Percentiles rank a stretch among this genome's conserved stretches.
These are phyloP conservation scores for Oreotrochilus melanogaster DNA, from an alignment of 2,113 vertebrate species.

Conservation along the genomic window DNA sequence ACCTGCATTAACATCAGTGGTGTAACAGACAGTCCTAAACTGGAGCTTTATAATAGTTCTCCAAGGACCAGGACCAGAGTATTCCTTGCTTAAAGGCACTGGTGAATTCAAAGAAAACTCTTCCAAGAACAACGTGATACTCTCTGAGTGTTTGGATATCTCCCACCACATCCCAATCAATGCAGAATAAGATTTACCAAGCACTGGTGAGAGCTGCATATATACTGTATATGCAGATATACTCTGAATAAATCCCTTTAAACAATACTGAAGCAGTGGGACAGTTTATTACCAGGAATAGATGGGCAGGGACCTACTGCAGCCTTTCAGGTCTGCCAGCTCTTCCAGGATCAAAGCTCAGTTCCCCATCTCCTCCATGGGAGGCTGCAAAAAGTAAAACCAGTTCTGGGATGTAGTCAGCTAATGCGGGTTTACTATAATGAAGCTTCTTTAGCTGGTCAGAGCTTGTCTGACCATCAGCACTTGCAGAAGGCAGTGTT, in stretches of 20 bases:
- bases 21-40: neutral
- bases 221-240: conserved; percentile 35
- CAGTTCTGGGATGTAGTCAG: neutral
- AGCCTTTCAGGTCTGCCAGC: neutral
- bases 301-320: neutral
- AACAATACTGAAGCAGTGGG: neutral
- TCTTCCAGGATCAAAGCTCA: neutral
- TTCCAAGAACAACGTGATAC: neutral
- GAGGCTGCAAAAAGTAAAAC: neutral
- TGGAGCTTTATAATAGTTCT: neutral
- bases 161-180: conserved; percentile 5
- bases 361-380: accelerated
- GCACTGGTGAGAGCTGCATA: neutral
- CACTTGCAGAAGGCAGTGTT: neutral
- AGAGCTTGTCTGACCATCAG: neutral
- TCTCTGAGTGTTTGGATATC: neutral
- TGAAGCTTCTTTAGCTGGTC: neutral
- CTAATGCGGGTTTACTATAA: neutral
- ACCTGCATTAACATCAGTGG: neutral
- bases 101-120: neutral
- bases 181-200: neutral
- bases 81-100: neutral
- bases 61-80: neutral
- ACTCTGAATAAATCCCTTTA: neutral
- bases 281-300: neutral